Percentiles rank a stretch among this genome's conserved stretches.
Conservation (phyloP, 2,113 vertebrate species). For the Arvicanthis niloticus region DNA sequence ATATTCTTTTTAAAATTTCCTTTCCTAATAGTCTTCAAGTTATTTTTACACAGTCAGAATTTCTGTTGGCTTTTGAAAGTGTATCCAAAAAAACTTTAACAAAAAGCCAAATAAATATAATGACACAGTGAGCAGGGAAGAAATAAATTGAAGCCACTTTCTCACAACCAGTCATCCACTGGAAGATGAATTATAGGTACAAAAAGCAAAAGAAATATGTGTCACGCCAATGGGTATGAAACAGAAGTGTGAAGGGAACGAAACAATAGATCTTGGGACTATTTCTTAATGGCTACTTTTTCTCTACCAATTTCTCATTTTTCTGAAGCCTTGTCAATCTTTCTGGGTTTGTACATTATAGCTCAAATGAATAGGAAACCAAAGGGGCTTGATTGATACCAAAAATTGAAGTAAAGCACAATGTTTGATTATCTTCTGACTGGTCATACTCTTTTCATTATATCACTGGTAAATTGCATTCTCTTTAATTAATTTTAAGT, state of each 20-base stretch:
- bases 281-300: constrained; percentile 11
- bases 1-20: neutral
- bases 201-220: constrained; percentile 62
- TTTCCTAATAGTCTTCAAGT: neutral
- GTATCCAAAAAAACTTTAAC: constrained; percentile 50
- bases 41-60: neutral
- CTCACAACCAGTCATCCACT: neutral
- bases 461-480: constrained; percentile 35
- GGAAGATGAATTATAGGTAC: constrained; percentile 64
- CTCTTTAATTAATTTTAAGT: constrained; percentile 62
- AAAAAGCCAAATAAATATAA: constrained; percentile 40
- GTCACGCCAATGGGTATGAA: constrained; percentile 35
- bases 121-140: neutral
- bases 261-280: constrained; percentile 28
- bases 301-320: neutral
- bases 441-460: constrained; percentile 24
- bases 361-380: constrained; percentile 36
- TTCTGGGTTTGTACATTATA: constrained; percentile 6
- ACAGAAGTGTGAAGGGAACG: constrained; percentile 57
- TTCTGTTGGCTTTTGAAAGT: constrained; percentile 33
- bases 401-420: constrained; percentile 26
- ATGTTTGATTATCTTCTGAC: neutral
- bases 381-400: constrained; percentile 3
- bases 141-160: constrained; percentile 60
- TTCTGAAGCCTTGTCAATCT: constrained; percentile 2